Evolutionary conservation across 2,113 vertebrate species (phyloP).

Genomic region (Clarias gariepinus): DNA sequence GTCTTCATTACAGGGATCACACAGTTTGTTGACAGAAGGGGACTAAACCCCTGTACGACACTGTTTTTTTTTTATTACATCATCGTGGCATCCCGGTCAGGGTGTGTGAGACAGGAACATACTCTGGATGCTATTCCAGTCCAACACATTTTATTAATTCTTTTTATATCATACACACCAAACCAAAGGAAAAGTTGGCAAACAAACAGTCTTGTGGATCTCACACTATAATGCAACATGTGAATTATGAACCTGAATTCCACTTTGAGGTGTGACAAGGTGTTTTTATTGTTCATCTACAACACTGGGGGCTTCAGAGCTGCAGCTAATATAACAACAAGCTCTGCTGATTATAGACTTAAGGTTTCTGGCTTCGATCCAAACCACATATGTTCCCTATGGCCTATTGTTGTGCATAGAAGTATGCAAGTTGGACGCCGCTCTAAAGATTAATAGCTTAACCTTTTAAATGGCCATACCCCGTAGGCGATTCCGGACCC

Average conservation of each 20-base stretch:
- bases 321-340: neutral
- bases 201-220: neutral
- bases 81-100: neutral
- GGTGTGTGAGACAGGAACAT: neutral
- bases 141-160: neutral
- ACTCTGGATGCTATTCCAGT: too few species aligned
- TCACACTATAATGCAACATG: neutral
- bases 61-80: neutral
- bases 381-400: slow-evolving; percentile 9
- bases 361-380: neutral
- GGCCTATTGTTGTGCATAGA: neutral
- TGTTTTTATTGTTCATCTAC: neutral
- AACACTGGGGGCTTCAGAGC: neutral
- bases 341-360: slow-evolving; percentile 18
- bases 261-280: neutral
- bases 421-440: neutral
- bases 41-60: neutral
- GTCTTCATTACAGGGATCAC: neutral
- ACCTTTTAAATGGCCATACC: neutral
- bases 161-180: neutral
- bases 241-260: neutral
- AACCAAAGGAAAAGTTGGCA: neutral
- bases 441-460: slow-evolving; percentile 5
- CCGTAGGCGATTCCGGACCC: neutral
- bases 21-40: neutral